Evolutionary conservation across 64 coral and sea anemone species (phyloP).

Genomic region (Actinia tenebrosa): DNA sequence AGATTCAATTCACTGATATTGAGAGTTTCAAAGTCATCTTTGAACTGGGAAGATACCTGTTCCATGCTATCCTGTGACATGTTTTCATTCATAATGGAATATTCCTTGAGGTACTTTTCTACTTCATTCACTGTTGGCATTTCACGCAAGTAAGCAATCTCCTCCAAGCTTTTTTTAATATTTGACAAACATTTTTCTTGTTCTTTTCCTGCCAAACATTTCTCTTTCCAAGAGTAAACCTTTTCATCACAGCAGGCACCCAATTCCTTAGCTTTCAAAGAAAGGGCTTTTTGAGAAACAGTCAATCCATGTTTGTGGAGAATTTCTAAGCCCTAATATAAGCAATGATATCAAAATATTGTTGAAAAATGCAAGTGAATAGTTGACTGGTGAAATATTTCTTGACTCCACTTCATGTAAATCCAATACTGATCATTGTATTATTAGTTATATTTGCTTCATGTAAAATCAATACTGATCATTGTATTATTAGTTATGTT

Average conservation of each 20-base stretch:
- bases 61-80: not conserved
- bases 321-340: constrained; percentile 8
- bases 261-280: constrained; percentile 15
- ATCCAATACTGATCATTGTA: too few relatives aligned
- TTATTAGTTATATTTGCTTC: too few relatives aligned
- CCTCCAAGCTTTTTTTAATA: not conserved
- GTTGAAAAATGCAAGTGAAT: not conserved
- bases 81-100: not conserved
- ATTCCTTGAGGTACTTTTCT: not conserved
- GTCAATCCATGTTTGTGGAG: constrained; percentile 12
- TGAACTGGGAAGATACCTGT: not conserved
- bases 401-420: too few relatives aligned
- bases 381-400: too few relatives aligned
- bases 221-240: not conserved
- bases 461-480: too few relatives aligned
- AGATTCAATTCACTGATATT: not conserved
- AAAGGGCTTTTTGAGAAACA: constrained; percentile 1
- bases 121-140: not conserved
- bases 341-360: not conserved
- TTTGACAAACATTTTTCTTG: not conserved
- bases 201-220: not conserved
- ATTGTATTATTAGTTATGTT: too few relatives aligned
- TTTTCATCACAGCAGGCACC: not conserved
- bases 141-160: not conserved
- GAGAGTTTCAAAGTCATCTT: not conserved